phyloP scores from a whole-genome alignment of 2,113 vertebrate genomes.

The Rhea pennata region DNA sequence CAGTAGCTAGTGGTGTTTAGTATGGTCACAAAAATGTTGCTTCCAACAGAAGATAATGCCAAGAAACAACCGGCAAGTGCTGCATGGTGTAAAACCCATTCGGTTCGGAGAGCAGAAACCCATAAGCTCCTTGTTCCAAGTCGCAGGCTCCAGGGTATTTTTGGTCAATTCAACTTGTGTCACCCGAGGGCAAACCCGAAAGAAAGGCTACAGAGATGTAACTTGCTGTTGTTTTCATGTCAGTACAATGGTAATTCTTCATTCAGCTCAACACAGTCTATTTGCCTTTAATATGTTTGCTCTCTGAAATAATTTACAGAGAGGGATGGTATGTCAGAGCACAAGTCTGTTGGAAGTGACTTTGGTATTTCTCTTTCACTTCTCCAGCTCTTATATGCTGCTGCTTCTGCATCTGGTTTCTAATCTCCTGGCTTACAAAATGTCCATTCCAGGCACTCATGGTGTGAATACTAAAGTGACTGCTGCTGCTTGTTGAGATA shows the following conservation, averaged over 20 bases:
- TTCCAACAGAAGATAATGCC: neutral
- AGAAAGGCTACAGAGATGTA: neutral
- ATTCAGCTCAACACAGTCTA: rapidly evolving
- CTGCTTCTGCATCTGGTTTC: neutral
- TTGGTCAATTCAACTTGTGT: neutral
- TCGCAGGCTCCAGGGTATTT: rapidly evolving
- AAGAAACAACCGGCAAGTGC: neutral
- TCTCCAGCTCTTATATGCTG: neutral
- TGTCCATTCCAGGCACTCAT: neutral
- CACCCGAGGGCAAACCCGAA: neutral
- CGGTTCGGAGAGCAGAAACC: neutral
- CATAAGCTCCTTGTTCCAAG: neutral
- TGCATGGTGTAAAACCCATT: neutral
- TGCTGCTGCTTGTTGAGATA: neutral
- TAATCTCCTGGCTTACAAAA: neutral
- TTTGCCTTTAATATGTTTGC: rapidly evolving
- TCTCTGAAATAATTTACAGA: neutral
- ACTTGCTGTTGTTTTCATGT: neutral
- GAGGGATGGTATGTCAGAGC: neutral
- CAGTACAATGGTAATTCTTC: neutral
- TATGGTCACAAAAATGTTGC: neutral
- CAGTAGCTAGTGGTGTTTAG: neutral
- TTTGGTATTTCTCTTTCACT: neutral
- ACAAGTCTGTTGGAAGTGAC: neutral
- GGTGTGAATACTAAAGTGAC: neutral